These are phyloP conservation scores for Capricornis sumatraensis DNA, from an alignment of 2,113 vertebrate genomes.

Conservation along the genomic window DNA sequence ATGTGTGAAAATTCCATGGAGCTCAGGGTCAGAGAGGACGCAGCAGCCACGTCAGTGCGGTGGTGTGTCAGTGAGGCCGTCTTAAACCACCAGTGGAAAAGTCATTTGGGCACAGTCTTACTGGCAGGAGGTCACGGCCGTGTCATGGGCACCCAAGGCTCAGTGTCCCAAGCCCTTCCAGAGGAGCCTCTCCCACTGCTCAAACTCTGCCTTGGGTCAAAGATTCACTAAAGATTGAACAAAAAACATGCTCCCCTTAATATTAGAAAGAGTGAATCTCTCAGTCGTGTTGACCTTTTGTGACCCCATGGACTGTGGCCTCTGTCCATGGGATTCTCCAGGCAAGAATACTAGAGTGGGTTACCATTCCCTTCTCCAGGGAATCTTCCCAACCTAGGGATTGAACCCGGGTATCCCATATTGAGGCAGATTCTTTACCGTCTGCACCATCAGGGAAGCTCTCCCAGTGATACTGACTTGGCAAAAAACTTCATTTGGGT, in stretches of 20 bases:
- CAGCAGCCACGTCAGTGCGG: accelerated
- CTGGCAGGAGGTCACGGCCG: neutral
- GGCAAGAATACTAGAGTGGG: neutral
- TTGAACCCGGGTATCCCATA: neutral
- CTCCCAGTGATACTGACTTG: neutral
- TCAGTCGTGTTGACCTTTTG: neutral
- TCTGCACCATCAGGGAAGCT: neutral
- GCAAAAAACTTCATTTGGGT: neutral
- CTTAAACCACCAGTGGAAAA: neutral
- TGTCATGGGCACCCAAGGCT: neutral
- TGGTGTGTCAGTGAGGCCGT: neutral
- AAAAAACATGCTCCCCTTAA: neutral
- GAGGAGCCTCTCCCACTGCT: neutral
- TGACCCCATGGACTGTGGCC: neutral
- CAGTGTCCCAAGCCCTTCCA: too few relatives aligned
- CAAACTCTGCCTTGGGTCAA: neutral
- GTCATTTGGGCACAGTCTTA: neutral
- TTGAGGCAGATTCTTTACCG: neutral
- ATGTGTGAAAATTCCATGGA: neutral
- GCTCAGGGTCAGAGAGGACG: neutral
- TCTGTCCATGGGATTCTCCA: neutral
- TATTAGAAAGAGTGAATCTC: neutral
- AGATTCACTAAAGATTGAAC: neutral
- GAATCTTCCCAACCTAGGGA: neutral
- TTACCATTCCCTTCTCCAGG: neutral